Evolutionary conservation across 2,797 vertebrate species (phyloP), one percentile per base, ranked within the genome.

Genomic region (Clarias fuscus): DNA sequence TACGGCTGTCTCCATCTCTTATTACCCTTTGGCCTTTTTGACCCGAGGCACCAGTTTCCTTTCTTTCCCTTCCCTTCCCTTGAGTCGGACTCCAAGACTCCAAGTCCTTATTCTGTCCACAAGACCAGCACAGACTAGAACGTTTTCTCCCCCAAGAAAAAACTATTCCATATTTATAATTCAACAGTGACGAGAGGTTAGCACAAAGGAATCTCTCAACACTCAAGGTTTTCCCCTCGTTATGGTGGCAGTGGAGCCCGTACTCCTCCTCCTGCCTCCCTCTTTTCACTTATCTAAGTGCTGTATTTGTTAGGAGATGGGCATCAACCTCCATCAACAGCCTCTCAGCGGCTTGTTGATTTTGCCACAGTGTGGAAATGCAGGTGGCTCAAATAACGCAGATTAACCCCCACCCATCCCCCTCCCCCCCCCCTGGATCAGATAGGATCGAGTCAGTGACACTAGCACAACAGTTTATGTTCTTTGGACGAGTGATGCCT

Each of bases 341-440:
- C 89, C 89, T 91, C 90, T 91, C 75, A 80, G 89, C 91, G 87
- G 93, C 93, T 90, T 92, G 91, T 95, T 95, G 93, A 93, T 91
- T 93, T 92, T 94, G 91, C 90, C 92, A 90, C 89, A 89, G 91
- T 92, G 91, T 94, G 93, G 92, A 95, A 93, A 94, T 92, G 93
- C 92, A 91, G 93, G 93, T 90, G 77, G 76, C 91, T 92, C 86
- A 87, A 91, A 92, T 92, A 90, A 91, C 91, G 71, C 89, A 83
- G 83, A 77, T 84, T 86, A 86, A 67, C 86, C 85, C 86, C 87
- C 84, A 87, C 87, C 81, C 27, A 14, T 1, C 30, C 30, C 30
- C 30, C 27, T 2, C 33, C 5, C 64, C 59, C 15, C 62, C 2
- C 89, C 73, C 89, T 58, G 89, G 85, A 92, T 93, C 92, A 90